Evolutionary conservation across 2,113 vertebrate species (phyloP).

Genomic region (Conger conger): DNA sequence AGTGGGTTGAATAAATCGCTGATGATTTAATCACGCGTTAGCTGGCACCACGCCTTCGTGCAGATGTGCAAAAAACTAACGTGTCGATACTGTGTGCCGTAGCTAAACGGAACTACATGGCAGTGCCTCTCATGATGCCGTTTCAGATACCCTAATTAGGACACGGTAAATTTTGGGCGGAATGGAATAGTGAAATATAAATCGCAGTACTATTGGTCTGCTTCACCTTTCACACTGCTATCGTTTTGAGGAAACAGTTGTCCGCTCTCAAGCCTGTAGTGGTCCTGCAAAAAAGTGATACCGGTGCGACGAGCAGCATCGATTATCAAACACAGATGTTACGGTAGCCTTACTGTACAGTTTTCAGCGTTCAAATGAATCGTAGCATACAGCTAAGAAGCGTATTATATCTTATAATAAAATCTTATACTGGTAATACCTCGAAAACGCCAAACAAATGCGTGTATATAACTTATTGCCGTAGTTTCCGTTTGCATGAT

Average conservation of each 20-base stretch:
- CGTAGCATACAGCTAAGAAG: neutral
- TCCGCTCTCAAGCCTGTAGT: no score
- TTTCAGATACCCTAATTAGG: neutral
- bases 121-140: neutral
- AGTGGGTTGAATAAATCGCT: neutral
- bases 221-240: no score
- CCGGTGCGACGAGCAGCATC: neutral
- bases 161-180: no score
- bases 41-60: neutral
- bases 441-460: neutral
- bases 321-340: neutral
- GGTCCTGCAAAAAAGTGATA: neutral
- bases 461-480: neutral
- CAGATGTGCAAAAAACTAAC: neutral
- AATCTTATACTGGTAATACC: no score
- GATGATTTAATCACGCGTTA: neutral
- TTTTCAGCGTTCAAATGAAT: neutral
- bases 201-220: no score
- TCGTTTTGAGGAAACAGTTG: no score
- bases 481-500: neutral
- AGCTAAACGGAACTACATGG: neutral
- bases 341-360: neutral
- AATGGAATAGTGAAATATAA: no score
- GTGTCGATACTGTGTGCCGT: neutral
- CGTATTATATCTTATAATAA: neutral